phyloP scores from a whole-genome alignment of 2,113 vertebrate genomes.

The Carassius gibelio region DNA sequence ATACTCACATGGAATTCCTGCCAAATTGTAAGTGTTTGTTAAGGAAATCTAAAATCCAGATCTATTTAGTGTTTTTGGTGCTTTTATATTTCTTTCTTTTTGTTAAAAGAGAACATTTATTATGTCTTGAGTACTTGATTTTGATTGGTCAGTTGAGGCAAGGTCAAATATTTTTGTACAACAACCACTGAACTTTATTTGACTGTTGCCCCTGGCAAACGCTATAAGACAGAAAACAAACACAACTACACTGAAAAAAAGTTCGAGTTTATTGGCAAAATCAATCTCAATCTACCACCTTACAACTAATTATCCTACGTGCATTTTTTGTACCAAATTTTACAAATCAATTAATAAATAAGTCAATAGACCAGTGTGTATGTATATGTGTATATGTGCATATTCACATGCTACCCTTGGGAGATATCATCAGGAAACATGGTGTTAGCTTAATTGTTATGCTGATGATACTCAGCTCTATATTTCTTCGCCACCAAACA shows the following conservation, averaged over 20 bases:
- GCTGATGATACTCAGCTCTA: too few relatives aligned
- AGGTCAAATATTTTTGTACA: not conserved
- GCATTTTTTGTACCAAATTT: too few relatives aligned
- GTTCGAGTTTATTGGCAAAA: too few relatives aligned
- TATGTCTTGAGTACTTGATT: not conserved
- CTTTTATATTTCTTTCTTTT: not conserved
- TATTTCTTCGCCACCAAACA: too few relatives aligned
- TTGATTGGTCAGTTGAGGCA: not conserved
- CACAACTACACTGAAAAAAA: not conserved
- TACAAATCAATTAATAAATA: too few relatives aligned
- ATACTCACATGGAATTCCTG: constrained; percentile 19
- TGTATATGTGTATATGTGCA: too few relatives aligned
- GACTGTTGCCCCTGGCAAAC: not conserved
- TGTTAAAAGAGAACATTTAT: not conserved
- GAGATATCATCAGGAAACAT: too few relatives aligned
- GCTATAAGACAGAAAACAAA: not conserved
- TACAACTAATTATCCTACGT: too few relatives aligned
- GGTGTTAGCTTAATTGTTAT: too few relatives aligned
- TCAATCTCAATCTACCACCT: too few relatives aligned
- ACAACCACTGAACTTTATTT: not conserved
- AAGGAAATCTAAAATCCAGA: constrained; percentile 5
- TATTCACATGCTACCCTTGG: too few relatives aligned
- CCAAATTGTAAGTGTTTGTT: not conserved
- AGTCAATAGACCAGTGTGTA: too few relatives aligned
- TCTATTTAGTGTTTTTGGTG: not conserved